These are phyloP conservation scores for human DNA, from an alignment of 2,113 vertebrate species.

Conservation along the genomic window GRCh38 chr7:103871501-103872000, in stretches of 20 bases:
- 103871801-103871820: background rate
- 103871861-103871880: background rate
- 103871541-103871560: background rate
- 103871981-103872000: background rate
- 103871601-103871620: background rate
- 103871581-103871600: background rate
- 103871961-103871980: background rate
- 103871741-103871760: background rate
- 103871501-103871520: background rate
- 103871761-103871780: background rate
- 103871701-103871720: background rate
- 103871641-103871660: background rate
- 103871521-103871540: background rate
- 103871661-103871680: background rate
- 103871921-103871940: background rate
- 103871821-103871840: background rate
- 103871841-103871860: constrained; percentile 14
- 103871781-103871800: background rate
- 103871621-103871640: background rate
- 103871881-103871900: background rate
- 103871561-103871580: background rate
- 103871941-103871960: constrained; percentile 22
- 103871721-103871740: background rate
- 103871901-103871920: background rate
- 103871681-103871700: background rate